Base-by-base conservation (phyloP, 1,140 invertebrate species). In the Octopus sinensis region DNA sequence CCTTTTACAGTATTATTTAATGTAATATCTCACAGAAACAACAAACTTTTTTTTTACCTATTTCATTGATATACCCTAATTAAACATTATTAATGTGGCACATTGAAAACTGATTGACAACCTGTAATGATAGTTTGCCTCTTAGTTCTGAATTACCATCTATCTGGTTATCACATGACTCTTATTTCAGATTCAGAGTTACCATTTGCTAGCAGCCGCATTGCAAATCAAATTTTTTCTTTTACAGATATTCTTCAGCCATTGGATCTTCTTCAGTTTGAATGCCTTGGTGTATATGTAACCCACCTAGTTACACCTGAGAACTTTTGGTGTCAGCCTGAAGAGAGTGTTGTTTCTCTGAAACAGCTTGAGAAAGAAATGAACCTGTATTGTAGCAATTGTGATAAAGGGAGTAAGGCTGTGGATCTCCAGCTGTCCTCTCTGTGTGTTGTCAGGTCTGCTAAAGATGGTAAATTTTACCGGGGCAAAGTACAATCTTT, bases 381-480 rank as follows among this genome's bases (percentile, higher is more conserved):
- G 52, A 86, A 89, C 52, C 86, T 84, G 17, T 77, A 84, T 7
- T 89, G 87, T 80, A 81, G 6, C 76, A 17, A 77, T 13, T 12
- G 52, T 6, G 76, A 77, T 5, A 77, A 13, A 5, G 81, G 56
- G 5, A 79, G 53, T 6, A 77, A 80, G 52, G 52, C 84, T 0
- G 30, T 79, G 13, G 76, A 82, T 62, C 79, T 85, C n/a, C 52
- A 76, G 1, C 78, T 80, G 13, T 85, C 85, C 4, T 56, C 92
- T 1, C 85, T 94, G 0, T 96, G 95, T 86, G 91, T 94, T 51
- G 95, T 95, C 0, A 92, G 93, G 81, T 96, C 94, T 84, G 92
- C 93, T 84, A 92, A 92, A 83, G 95, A 96, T 90, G 88, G 90
- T 43, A 92, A 92, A 76, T 96, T 95, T 94, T 96, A 95, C 86